Evolutionary conservation across 1,140 invertebrate genomes (phyloP).

Genomic region (Papilio aristodemus): DNA sequence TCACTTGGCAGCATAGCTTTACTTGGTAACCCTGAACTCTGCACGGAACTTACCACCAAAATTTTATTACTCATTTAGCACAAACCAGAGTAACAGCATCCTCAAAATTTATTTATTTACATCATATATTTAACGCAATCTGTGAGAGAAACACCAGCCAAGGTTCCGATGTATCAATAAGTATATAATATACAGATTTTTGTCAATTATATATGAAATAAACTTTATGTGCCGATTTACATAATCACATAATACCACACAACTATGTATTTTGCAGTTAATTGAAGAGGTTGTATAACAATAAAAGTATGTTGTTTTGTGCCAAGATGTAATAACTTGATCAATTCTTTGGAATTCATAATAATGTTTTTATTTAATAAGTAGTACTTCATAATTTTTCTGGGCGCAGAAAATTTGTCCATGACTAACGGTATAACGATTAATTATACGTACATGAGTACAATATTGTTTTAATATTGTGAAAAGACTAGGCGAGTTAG

Average conservation of each 20-base stretch:
- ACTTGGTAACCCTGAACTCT: too few relatives aligned
- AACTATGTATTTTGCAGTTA: conserved; percentile 10
- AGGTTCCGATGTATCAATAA: not conserved
- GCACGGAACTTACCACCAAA: too few relatives aligned
- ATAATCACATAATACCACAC: not conserved
- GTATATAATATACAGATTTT: not conserved
- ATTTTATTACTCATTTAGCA: too few relatives aligned
- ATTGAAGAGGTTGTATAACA: not conserved
- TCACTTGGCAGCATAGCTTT: too few relatives aligned
- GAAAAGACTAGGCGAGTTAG: too few relatives aligned
- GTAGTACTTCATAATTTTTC: not conserved
- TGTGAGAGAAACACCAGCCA: not conserved
- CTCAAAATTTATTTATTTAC: too few relatives aligned
- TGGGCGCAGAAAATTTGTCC: too few relatives aligned
- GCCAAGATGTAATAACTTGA: not conserved
- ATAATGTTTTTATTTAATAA: not conserved
- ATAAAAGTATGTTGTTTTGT: not conserved
- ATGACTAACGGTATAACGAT: too few relatives aligned
- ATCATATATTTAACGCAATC: not conserved
- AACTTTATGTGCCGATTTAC: not conserved
- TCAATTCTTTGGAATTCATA: not conserved
- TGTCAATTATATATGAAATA: not conserved
- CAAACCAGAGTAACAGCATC: too few relatives aligned
- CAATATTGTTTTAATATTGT: too few relatives aligned
- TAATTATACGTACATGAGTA: too few relatives aligned